Percentiles rank a stretch among this genome's conserved stretches.
Evolutionary conservation across 1,140 invertebrate genomes (phyloP).

Genomic region (Chrysopa pallens): DNA sequence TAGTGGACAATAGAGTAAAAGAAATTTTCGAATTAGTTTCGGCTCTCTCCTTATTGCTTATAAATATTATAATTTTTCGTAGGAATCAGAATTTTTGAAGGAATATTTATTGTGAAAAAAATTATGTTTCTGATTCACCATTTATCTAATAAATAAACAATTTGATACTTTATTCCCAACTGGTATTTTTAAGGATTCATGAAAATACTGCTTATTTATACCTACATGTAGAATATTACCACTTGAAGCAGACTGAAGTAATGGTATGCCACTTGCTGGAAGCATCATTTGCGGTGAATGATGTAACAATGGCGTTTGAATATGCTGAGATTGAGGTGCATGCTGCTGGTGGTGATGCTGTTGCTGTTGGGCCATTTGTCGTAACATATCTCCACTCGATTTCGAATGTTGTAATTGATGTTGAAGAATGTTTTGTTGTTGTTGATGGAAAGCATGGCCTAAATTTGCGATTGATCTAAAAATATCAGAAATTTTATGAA

Average conservation of each 20-base stretch:
- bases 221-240: slow-evolving; percentile 47
- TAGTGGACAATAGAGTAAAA: no score
- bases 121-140: no score
- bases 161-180: no score
- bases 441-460: not conserved
- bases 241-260: slow-evolving; percentile 41
- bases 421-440: not conserved
- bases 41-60: no score
- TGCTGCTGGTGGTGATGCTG: slow-evolving; percentile 17
- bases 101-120: no score
- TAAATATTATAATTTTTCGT: no score
- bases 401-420: slow-evolving; percentile 32
- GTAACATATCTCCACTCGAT: slow-evolving; percentile 38
- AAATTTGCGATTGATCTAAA: not conserved
- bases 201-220: no score
- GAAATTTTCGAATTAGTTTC: no score
- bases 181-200: no score
- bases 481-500: not conserved
- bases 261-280: slow-evolving; percentile 14
- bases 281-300: slow-evolving; percentile 11
- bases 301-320: not conserved
- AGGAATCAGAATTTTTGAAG: no score
- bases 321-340: slow-evolving; percentile 12
- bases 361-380: slow-evolving; percentile 19
- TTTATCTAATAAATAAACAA: no score